Conservation (phyloP, 1,140 invertebrate genomes). For the Reticulitermes speratus region DNA sequence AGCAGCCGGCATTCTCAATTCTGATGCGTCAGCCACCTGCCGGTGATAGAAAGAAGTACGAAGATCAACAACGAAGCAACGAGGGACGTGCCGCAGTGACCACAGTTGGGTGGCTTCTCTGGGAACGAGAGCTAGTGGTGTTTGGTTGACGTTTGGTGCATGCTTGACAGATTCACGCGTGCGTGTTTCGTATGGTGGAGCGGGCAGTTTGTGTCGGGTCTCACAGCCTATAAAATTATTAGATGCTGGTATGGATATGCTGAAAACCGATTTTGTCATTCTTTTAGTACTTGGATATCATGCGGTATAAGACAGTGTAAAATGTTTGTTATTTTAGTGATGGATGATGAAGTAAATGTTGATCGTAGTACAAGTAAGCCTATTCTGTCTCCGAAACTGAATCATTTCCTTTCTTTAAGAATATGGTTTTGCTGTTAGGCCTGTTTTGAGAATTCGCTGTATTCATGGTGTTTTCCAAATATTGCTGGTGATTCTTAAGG, state of each 20-base stretch:
- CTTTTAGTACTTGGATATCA: not conserved
- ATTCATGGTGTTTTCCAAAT: not conserved
- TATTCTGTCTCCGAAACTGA: not conserved
- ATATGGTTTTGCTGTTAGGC: not conserved
- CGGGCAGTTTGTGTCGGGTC: conserved; percentile 3
- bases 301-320: not conserved
- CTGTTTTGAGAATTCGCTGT: not conserved
- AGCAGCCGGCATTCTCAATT: not conserved
- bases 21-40: not conserved
- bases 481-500: not conserved
- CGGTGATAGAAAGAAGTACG: not conserved
- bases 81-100: not conserved
- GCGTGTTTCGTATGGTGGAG: not conserved
- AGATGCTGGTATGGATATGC: not conserved
- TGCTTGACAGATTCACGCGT: not conserved
- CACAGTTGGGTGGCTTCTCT: not conserved
- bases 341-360: not conserved
- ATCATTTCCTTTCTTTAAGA: not conserved
- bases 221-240: not conserved
- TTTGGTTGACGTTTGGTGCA: not conserved
- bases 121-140: not conserved
- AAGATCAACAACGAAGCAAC: conserved; percentile 17
- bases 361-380: not conserved
- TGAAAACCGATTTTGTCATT: not conserved
- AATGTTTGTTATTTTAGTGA: not conserved